Base-by-base conservation (phyloP, 2,113 vertebrate genomes). In the Trogon melanurus region DNA sequence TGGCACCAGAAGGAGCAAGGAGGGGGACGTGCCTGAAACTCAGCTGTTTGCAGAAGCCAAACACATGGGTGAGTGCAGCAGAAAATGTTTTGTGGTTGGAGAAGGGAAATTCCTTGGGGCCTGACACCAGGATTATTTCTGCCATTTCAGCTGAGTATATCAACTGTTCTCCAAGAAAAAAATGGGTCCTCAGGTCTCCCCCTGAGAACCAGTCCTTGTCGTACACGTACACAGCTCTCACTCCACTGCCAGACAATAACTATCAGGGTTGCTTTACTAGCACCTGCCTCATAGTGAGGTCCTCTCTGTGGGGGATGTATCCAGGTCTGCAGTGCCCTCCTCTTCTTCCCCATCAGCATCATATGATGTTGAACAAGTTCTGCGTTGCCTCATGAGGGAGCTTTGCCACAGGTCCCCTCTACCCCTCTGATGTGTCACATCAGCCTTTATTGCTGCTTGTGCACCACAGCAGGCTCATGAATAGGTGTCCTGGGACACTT, bases 241-340 rank as follows among this genome's bases (percentile, higher is more conserved):
- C 10, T 57, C 32, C 11, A 11, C 9, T 27, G 16, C 30, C 48
- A 75, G 30, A 25, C 9, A 80, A 32, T 5, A 70, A 9, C 18
- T 54, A 27, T 7, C 14, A 58, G 56, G n/a, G 9, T 2, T 57
- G 38, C 4, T 32, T 86, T 44, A 51, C 32, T 47, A 70, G 25
- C 21, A 44, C 11, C 18, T 1, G 1, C 36, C 30, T 53, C 15
- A 27, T 20, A 70, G 48, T 0, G 0, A 38, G 27, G 9, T 16
- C n/a, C 12, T 70, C 21, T 22, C 64, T 87, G 30, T 54, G 10
- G 70, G 27, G 36, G 27, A n/a, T 14, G 10, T 4, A 45, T 1
- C 16, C 41, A 2, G 0, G 0, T 29, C 45, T 87, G 12, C 69
- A 78, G 32, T 54, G 18, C 21, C 10, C 6, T 74, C 15, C 32